A percentile compares a stretch with the other conserved stretches of the same genome.
Conservation (phyloP, 2,113 vertebrate species). For the Bubalus kerabau region DNA sequence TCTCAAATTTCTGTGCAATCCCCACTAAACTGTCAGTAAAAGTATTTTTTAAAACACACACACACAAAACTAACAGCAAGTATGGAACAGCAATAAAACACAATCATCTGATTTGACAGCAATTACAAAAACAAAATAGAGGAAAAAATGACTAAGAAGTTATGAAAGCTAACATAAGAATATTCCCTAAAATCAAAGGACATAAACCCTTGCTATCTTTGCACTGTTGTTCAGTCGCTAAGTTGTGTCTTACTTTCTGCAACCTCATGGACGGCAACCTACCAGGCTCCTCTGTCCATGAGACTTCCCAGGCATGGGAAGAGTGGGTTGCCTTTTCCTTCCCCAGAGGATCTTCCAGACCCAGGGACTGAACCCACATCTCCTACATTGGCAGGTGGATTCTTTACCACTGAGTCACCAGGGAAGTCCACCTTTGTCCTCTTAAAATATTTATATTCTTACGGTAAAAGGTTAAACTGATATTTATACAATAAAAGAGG, state of each 20-base stretch:
- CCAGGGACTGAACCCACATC: background rate
- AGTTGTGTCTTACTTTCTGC: background rate
- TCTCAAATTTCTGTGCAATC: background rate
- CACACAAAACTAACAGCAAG: background rate
- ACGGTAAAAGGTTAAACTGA: constrained; percentile 99
- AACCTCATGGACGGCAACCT: background rate
- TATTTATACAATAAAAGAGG: constrained; percentile 99
- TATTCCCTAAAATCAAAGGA: background rate
- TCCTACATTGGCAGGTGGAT: background rate
- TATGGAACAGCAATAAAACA: background rate
- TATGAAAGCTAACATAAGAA: background rate
- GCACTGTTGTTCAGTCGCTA: background rate
- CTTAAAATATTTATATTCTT: constrained; percentile 99
- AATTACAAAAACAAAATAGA: background rate
- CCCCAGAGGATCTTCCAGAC: background rate
- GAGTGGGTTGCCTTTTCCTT: background rate
- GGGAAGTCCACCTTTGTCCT: constrained; percentile 6
- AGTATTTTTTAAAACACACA: background rate
- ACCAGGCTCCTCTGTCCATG: background rate
- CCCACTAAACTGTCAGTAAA: background rate
- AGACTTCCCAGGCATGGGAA: background rate
- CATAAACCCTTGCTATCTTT: background rate
- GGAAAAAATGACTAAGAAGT: background rate
- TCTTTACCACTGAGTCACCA: background rate
- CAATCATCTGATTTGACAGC: background rate